phyloP scores from a whole-genome alignment of 2,113 vertebrate species.

The Ageneiosus marmoratus region DNA sequence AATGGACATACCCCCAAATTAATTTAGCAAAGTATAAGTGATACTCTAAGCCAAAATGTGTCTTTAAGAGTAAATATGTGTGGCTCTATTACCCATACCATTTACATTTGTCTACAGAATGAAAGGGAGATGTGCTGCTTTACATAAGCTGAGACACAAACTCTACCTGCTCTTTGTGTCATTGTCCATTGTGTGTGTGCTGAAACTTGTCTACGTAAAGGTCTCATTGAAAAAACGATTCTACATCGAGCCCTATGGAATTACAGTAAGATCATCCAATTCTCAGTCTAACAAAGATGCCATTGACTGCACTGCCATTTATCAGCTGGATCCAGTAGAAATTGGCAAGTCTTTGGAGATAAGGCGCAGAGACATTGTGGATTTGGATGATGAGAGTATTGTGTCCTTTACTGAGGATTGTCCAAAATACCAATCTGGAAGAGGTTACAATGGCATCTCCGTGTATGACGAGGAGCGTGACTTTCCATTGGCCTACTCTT shows the following conservation, averaged over 20 bases:
- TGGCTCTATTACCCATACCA: background rate
- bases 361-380: slow-evolving; percentile 71
- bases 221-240: slow-evolving; percentile 51
- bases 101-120: slow-evolving; percentile 73
- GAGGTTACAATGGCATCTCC: slow-evolving; percentile 74
- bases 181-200: slow-evolving; percentile 54
- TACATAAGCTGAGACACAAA: slow-evolving; percentile 68
- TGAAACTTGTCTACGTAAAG: slow-evolving; percentile 62
- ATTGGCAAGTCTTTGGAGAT: slow-evolving; percentile 86
- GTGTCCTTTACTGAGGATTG: slow-evolving; percentile 76
- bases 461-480: slow-evolving; percentile 75
- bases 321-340: slow-evolving; percentile 84
- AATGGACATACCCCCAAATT: no score
- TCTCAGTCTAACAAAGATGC: slow-evolving; percentile 65
- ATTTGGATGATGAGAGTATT: slow-evolving; percentile 80
- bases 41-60: background rate
- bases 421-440: slow-evolving; percentile 66
- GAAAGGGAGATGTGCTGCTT: slow-evolving; percentile 67
- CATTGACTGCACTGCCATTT: slow-evolving; percentile 82
- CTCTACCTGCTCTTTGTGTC: slow-evolving; percentile 58
- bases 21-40: background rate
- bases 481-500: slow-evolving; percentile 87
- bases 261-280: slow-evolving; percentile 65
- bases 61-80: background rate
- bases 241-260: slow-evolving; percentile 76